Evolutionary conservation across 2,113 vertebrate genomes (phyloP), one percentile per base, ranked within the genome.

Genomic region (Pygoscelis adeliae): DNA sequence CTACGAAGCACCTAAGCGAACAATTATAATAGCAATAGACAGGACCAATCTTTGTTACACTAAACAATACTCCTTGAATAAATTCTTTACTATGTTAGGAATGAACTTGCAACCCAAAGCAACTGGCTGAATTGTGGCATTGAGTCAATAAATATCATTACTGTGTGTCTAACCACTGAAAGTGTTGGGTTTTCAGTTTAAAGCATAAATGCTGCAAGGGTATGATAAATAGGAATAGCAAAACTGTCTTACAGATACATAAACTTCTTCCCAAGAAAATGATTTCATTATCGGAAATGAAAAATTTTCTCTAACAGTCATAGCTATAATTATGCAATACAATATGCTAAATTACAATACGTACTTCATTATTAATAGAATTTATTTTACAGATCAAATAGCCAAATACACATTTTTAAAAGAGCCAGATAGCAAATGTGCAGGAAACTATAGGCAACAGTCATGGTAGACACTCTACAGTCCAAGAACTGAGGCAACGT

Each of bases 321-420:
- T 32, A 76, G 66, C 72, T 85, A 67, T 86, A 84, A 90, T 52
- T 96, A 92, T 95, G 71, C 44, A 42, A 96, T 88, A 87, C 82
- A 97, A 93, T 89, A 98, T 87, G 93, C 58, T 94, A 92, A 95
- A 92, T 95, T 92, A 91, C 73, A 96, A 95, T 92, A 91, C 27
- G 44, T 87, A 94, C 83, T 94, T 91, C 67, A 89, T 96, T 95
- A 95, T 92, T 91, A 90, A 83, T 96, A 95, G 93, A 96, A 97
- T 95, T 91, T 97, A 96, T 77, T 97, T 96, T 91, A 97, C 89
- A 97, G 81, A 91, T 86, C 89, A 95, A 97, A 97, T 82, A 97
- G 93, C 95, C 89, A 97, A 95, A 83, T 95, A 97, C 82, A 74
- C 86, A 69, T 87, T 92, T 92, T 79, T 91, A 59, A 87, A 96